Percentiles rank a stretch among this genome's conserved stretches.
phyloP scores from a whole-genome alignment of 1,140 invertebrate genomes.

The Tenebrio molitor region DNA sequence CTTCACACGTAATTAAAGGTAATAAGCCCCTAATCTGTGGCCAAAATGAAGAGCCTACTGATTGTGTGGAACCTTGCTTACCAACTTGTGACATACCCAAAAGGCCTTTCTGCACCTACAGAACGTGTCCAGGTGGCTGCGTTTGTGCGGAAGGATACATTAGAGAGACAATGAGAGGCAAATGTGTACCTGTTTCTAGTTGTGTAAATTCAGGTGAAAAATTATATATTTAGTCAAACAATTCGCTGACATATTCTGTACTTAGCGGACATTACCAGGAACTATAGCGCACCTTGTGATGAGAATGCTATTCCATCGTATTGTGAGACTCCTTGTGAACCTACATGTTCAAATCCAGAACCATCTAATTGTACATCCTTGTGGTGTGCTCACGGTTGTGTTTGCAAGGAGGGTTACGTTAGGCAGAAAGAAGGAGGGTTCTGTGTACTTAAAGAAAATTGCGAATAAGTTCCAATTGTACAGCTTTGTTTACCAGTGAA shows the following conservation, averaged over 20 bases:
- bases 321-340: background rate
- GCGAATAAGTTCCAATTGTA: no score
- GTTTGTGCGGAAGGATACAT: constrained; percentile 1
- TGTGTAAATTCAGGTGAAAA: constrained; percentile 13
- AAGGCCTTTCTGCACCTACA: background rate
- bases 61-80: background rate
- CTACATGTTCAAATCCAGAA: background rate
- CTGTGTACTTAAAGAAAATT: constrained; percentile 37
- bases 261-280: background rate
- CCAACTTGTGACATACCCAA: constrained; percentile 4
- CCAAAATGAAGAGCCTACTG: background rate
- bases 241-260: no score
- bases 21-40: no score
- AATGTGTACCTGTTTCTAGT: constrained; percentile 11
- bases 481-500: no score
- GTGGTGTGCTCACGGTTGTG: constrained; percentile 3
- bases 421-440: constrained; percentile 1
- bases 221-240: background rate
- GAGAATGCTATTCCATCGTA: background rate
- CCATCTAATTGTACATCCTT: background rate
- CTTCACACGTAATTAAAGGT: no score
- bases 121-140: background rate
- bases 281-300: background rate
- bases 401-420: constrained; percentile 19
- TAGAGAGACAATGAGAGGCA: background rate